phyloP scores from a whole-genome alignment of 2,888 invertebrate genomes.

The Drosophila macrothrix region DNA sequence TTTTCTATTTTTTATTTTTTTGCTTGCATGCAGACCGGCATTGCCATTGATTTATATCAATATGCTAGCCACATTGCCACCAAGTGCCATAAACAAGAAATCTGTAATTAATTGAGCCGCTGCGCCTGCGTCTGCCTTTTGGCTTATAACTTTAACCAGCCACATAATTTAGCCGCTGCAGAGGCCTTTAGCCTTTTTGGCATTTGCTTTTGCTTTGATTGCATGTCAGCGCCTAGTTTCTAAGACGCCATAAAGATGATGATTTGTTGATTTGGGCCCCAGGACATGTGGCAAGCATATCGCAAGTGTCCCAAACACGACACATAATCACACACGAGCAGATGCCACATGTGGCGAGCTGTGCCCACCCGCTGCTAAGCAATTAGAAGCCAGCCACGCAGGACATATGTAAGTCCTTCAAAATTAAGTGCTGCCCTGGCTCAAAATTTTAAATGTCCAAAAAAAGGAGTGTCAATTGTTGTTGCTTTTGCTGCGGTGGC shows the following conservation, averaged over 20 bases:
- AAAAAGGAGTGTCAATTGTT: conserved; percentile 66
- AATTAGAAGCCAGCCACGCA: conserved; percentile 47
- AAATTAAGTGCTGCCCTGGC: conserved; percentile 17
- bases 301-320: conserved; percentile 2
- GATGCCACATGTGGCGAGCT: conserved; percentile 43
- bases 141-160: conserved; percentile 39
- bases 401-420: conserved; percentile 55
- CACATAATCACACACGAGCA: conserved; percentile 1
- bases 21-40: conserved; percentile 50
- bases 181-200: conserved; percentile 8
- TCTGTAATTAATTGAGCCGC: conserved; percentile 58
- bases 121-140: conserved; percentile 20
- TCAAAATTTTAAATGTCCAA: conserved; percentile 60
- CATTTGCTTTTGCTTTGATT: conserved; percentile 29
- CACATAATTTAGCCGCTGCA: conserved; percentile 31
- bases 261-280: conserved; percentile 31
- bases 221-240: conserved; percentile 54
- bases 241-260: conserved; percentile 45
- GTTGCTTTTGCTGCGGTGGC: conserved; percentile 43
- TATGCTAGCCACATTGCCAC: conserved; percentile 34
- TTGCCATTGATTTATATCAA: conserved; percentile 76
- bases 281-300: conserved; percentile 25
- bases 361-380: conserved; percentile 44
- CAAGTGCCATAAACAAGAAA: conserved; percentile 62
- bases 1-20: conserved; percentile 9